Percentiles rank a stretch among this genome's conserved stretches.
These are phyloP conservation scores for Neodiprion virginianus DNA, from an alignment of 1,140 invertebrate species.

Conservation along the genomic window DNA sequence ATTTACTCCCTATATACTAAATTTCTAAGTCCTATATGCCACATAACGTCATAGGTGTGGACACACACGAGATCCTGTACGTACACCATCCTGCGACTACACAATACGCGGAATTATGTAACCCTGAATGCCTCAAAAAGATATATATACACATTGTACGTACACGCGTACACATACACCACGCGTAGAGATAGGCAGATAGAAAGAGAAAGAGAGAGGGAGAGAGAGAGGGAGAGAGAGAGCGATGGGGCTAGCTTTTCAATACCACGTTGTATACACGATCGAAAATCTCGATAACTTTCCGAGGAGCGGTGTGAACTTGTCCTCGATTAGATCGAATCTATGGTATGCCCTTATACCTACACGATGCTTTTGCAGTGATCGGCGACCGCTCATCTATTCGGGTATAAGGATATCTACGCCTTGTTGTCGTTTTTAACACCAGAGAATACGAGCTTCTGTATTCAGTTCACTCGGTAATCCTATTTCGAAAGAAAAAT, in stretches of 20 bases:
- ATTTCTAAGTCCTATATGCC: constrained; percentile 52
- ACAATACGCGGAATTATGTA: constrained; percentile 36
- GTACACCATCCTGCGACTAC: not conserved
- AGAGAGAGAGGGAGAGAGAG: constrained; percentile 4
- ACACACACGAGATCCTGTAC: not conserved
- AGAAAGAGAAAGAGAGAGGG: too few relatives aligned
- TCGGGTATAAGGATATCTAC: too few relatives aligned
- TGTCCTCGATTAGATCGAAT: constrained; percentile 9
- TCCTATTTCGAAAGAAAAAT: too few relatives aligned
- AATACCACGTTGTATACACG: constrained; percentile 10
- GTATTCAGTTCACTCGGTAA: too few relatives aligned
- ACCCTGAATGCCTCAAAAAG: constrained; percentile 28
- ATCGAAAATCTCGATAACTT: constrained; percentile 37
- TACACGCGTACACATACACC: constrained; percentile 12
- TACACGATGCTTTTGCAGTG: too few relatives aligned
- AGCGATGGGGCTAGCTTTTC: not conserved
- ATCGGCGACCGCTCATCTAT: too few relatives aligned
- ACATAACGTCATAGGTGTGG: not conserved
- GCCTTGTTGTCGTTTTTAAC: too few relatives aligned
- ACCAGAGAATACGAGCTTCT: too few relatives aligned
- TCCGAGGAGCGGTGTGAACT: constrained; percentile 31
- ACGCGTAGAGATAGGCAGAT: too few relatives aligned
- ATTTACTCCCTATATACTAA: constrained; percentile 59
- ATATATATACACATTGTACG: not conserved
- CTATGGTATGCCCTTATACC: not conserved